Evolutionary conservation across 1,140 invertebrate species (phyloP).

Genomic region (Drosophila eugracilis): DNA sequence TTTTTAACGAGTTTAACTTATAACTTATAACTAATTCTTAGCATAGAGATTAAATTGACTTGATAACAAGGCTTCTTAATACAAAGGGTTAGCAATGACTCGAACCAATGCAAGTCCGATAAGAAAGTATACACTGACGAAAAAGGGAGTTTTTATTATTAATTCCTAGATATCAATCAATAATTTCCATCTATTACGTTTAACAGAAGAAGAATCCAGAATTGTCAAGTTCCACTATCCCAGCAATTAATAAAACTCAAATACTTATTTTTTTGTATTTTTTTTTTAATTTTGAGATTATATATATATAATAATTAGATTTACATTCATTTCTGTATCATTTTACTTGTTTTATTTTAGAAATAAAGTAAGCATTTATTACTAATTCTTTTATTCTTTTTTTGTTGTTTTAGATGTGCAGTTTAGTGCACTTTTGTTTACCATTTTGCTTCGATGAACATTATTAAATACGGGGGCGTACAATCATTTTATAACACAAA

Average conservation of each 20-base stretch:
- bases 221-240: no score
- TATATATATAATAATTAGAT: constrained; percentile 82
- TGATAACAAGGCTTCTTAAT: neutral
- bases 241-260: neutral
- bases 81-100: neutral
- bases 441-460: constrained; percentile 71
- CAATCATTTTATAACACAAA: constrained; percentile 75
- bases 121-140: neutral
- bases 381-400: constrained; percentile 65
- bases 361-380: constrained; percentile 84
- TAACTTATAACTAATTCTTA: no score
- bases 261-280: constrained; percentile 53
- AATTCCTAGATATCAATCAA: no score
- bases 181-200: no score
- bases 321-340: constrained; percentile 80
- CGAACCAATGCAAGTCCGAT: neutral
- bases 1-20: no score
- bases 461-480: constrained; percentile 68
- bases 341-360: constrained; percentile 84
- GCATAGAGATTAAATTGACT: no score
- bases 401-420: constrained; percentile 65
- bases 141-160: neutral
- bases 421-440: constrained; percentile 61
- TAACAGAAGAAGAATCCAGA: no score
- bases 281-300: constrained; percentile 78